Conservation (phyloP, 2,888 invertebrate genomes). For the Muschampia plurimacula region DNA sequence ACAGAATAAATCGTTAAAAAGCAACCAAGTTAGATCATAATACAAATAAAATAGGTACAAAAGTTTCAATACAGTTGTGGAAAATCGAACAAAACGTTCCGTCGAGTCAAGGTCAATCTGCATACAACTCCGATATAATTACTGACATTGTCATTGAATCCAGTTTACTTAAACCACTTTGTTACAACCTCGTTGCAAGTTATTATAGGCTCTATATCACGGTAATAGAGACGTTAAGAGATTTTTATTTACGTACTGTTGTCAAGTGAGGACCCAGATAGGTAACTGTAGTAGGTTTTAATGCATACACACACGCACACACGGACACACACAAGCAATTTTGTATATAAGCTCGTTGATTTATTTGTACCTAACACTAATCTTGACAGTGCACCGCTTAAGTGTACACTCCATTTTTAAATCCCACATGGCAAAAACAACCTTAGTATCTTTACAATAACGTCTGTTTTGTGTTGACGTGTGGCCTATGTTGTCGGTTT, state of each 20-base stretch:
- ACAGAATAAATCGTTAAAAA: conserved; percentile 14
- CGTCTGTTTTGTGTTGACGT: background rate
- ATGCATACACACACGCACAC: conserved; percentile 4
- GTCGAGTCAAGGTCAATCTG: conserved; percentile 32
- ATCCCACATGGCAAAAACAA: background rate
- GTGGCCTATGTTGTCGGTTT: background rate
- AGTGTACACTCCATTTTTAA: conserved; percentile 12
- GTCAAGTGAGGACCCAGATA: conserved; percentile 25
- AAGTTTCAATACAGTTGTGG: conserved; percentile 33
- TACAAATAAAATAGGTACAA: conserved; percentile 11
- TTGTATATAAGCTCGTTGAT: conserved; percentile 31
- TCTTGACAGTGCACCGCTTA: conserved; percentile 22
- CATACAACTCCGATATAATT: conserved; percentile 29
- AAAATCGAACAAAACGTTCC: conserved; percentile 25
- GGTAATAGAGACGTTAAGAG: background rate
- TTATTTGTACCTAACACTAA: conserved; percentile 41
- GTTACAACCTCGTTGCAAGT: background rate
- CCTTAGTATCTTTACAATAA: background rate
- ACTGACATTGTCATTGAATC: conserved; percentile 38
- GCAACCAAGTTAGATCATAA: conserved; percentile 14
- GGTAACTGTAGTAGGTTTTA: conserved; percentile 31
- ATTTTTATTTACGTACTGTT: background rate
- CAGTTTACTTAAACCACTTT: conserved; percentile 27
- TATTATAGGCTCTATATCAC: conserved; percentile 1
- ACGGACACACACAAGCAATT: conserved; percentile 5